Evolutionary conservation across 2,888 invertebrate species (phyloP), one percentile per base, ranked within the genome.

Genomic region (Acrocyrtus sp.): DNA sequence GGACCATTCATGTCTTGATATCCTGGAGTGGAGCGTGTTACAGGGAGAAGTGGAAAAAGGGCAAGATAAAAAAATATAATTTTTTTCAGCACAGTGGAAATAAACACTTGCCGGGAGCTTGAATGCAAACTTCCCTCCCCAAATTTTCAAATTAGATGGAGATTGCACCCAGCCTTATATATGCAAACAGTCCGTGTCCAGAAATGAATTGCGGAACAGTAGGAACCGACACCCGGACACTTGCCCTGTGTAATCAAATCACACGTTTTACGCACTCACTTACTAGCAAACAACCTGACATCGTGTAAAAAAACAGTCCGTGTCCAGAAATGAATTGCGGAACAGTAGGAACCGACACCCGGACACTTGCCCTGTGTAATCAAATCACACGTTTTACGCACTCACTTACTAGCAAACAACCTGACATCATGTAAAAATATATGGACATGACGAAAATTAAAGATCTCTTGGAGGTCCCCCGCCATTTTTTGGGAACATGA

Each of bases 271-370:
- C 12, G 29, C 17, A 10, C 17, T 53, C 17, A 17, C 21, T 4
- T 53, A 27, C 12, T 19, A 12, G 56, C 41, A 57, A 3, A 26
- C 47, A 39, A 21, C 21, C 29, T 53, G 26, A 21, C 21, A 26
- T 53, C 15, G 1, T 24, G 34, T 15, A n/a, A 45, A 51, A 43
- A 21, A 22, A 50, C 15, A 53, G n/a, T n/a, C n/a, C n/a, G n/a
- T n/a, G n/a, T n/a, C n/a, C n/a, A n/a, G n/a, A n/a, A n/a, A n/a
- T n/a, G n/a, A n/a, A n/a, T n/a, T n/a, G 63, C 10, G 6, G 0
- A 68, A 48, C 68, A 68, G 68, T 61, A 19, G 68, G 68, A 54
- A 39, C 62, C 54, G 56, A 69, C 61, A 69, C 62, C 27, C 22
- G 22, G 29, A 56, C 53, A 5, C 50, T 19, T 17, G 45, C 29